Conservation (phyloP, 92 coral and sea anemone genomes). For the Chrysogorgia sp. region DNA sequence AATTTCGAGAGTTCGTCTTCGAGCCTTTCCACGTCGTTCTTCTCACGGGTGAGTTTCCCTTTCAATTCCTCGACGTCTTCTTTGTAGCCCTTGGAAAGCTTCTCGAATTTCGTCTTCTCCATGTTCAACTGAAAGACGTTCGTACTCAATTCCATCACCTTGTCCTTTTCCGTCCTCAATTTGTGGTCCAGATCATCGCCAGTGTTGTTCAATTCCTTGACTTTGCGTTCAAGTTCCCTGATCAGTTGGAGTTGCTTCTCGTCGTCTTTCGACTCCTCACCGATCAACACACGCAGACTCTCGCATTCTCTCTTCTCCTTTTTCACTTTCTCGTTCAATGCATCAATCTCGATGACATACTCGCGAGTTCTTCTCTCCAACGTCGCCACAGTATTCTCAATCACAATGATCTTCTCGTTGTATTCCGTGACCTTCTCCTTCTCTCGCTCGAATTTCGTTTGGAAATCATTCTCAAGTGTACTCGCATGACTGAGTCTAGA, state of each 20-base stretch:
- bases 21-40: constrained; percentile 32
- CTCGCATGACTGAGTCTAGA: not conserved
- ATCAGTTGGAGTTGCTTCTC: constrained; percentile 10
- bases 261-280: constrained; percentile 24
- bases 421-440: constrained; percentile 19
- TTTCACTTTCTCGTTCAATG: not conserved
- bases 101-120: constrained; percentile 27
- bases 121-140: not conserved
- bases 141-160: constrained; percentile 5
- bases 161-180: constrained; percentile 16
- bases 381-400: constrained; percentile 23
- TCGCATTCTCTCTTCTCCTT: constrained; percentile 33
- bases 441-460: not conserved
- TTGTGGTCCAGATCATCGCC: constrained; percentile 7
- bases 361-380: constrained; percentile 21
- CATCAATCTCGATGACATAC: constrained; percentile 15
- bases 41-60: constrained; percentile 10
- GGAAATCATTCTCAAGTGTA: constrained; percentile 3
- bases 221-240: constrained; percentile 14
- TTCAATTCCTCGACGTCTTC: constrained; percentile 24
- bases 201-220: constrained; percentile 3
- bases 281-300: constrained; percentile 6
- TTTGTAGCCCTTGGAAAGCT: constrained; percentile 12
- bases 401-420: constrained; percentile 18
- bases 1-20: constrained; percentile 25